phyloP scores from a whole-genome alignment of 2,888 invertebrate genomes.

The Nymphalis c-album region DNA sequence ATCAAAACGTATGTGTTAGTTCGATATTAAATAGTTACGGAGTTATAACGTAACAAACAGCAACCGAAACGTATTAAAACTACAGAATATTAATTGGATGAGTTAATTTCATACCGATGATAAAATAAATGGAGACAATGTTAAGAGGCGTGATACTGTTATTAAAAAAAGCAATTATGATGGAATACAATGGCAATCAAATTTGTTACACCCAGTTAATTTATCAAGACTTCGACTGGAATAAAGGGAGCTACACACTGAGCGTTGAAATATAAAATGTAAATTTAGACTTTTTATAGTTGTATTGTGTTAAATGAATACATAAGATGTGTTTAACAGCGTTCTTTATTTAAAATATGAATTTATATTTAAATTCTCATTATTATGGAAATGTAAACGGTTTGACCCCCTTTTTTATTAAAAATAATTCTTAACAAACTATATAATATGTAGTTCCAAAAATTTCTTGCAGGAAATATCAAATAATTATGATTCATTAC shows the following conservation, averaged over 20 bases:
- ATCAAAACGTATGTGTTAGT: too few species aligned
- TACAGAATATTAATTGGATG: not conserved
- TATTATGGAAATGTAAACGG: too few species aligned
- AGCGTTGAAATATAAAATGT: not conserved
- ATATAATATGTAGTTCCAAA: too few species aligned
- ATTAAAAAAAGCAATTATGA: conserved; percentile 35
- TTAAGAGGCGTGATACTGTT: conserved; percentile 19
- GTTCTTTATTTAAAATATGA: not conserved
- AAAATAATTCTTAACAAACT: too few species aligned
- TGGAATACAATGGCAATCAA: conserved; percentile 40
- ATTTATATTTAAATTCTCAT: not conserved
- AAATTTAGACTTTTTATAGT: too few species aligned
- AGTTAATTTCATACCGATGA: conserved; percentile 1
- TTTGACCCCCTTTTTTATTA: too few species aligned
- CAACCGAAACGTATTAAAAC: too few species aligned
- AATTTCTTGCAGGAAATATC: too few species aligned
- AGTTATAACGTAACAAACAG: too few species aligned
- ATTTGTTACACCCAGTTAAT: conserved; percentile 43
- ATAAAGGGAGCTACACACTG: conserved; percentile 24
- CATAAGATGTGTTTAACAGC: not conserved
- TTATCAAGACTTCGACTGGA: conserved; percentile 37
- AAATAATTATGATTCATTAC: too few species aligned
- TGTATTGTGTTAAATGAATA: too few species aligned
- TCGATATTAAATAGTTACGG: too few species aligned
- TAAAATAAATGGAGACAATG: conserved; percentile 5